Percentiles rank a stretch among this genome's conserved stretches.
These are phyloP conservation scores for Sebastiscus albofasciatus DNA, from an alignment of 2,797 vertebrate genomes.

Conservation along the genomic window DNA sequence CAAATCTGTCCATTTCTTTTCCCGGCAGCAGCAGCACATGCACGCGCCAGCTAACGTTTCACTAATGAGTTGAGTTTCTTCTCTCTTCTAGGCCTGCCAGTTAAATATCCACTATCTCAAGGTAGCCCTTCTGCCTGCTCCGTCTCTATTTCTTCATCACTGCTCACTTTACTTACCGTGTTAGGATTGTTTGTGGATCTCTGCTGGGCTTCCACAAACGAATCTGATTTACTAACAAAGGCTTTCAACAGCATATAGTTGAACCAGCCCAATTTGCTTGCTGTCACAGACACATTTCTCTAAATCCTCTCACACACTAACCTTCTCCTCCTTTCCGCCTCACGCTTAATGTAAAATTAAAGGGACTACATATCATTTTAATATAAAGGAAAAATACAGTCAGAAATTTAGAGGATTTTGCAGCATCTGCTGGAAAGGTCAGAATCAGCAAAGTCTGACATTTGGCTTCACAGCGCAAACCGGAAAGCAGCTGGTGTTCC, in stretches of 20 bases:
- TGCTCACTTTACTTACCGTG: constrained; percentile 37
- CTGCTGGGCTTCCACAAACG: constrained; percentile 71
- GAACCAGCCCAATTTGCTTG: constrained; percentile 19
- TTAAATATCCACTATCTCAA: constrained; percentile 88
- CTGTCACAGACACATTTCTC: constrained; percentile 6
- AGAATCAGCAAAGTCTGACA: neutral
- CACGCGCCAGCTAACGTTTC: constrained; percentile 21
- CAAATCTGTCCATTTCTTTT: neutral
- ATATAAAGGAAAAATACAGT: neutral
- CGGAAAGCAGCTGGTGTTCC: constrained; percentile 4
- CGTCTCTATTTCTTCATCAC: constrained; percentile 60
- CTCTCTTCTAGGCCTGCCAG: constrained; percentile 84
- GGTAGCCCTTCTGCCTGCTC: constrained; percentile 80
- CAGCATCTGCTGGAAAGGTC: neutral
- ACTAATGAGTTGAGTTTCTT: constrained; percentile 77
- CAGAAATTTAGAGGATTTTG: neutral
- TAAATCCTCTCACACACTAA: constrained; percentile 18
- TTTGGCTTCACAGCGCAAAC: constrained; percentile 1
- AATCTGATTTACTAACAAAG: constrained; percentile 85
- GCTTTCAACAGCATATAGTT: constrained; percentile 72
- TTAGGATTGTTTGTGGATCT: constrained; percentile 79
- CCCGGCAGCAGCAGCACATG: neutral
- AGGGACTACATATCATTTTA: neutral
- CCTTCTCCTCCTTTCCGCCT: neutral
- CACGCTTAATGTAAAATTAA: neutral